These are phyloP conservation scores for Lordiphosa clarofinis DNA, from an alignment of 1,140 invertebrate species.

Conservation along the genomic window DNA sequence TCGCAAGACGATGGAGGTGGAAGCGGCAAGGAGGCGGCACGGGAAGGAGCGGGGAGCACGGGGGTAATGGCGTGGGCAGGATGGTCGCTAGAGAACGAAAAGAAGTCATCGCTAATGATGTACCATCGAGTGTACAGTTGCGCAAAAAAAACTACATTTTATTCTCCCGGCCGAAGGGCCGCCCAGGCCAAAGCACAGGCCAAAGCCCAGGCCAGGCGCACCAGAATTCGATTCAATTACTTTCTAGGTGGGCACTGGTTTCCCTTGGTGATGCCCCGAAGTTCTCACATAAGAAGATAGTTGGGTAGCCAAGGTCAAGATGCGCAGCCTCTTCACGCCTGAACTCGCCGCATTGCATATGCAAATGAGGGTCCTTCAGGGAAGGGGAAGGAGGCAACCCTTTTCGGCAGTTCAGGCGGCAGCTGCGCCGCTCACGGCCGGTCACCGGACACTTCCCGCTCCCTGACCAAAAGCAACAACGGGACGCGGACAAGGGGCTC, in stretches of 20 bases:
- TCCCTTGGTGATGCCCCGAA: too few species aligned
- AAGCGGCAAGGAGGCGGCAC: conserved; percentile 1
- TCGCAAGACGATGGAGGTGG: conserved; percentile 21
- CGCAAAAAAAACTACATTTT: conserved; percentile 37
- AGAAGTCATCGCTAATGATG: conserved; percentile 36
- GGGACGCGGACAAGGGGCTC: conserved; percentile 27
- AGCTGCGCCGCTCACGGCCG: conserved; percentile 9
- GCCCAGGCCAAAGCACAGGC: too few species aligned
- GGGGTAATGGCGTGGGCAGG: conserved; percentile 16
- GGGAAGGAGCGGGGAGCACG: conserved; percentile 8
- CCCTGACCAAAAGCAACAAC: conserved; percentile 17
- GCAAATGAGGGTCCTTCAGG: conserved; percentile 4
- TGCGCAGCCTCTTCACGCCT: too few species aligned
- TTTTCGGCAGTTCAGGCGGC: conserved; percentile 4
- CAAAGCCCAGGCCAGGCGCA: too few species aligned
- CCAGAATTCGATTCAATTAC: too few species aligned
- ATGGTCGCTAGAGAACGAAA: conserved; percentile 11
- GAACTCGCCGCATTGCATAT: not conserved
- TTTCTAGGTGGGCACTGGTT: too few species aligned
- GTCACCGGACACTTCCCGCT: conserved; percentile 47
- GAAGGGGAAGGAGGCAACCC: conserved; percentile 1
- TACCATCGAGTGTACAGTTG: conserved; percentile 49
- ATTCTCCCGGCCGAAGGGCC: conserved; percentile 8
- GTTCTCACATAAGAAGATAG: too few species aligned
- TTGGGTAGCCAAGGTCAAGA: too few species aligned